These are phyloP conservation scores for Myrmecobius fasciatus DNA, from an alignment of 2,113 vertebrate genomes.

Conservation along the genomic window DNA sequence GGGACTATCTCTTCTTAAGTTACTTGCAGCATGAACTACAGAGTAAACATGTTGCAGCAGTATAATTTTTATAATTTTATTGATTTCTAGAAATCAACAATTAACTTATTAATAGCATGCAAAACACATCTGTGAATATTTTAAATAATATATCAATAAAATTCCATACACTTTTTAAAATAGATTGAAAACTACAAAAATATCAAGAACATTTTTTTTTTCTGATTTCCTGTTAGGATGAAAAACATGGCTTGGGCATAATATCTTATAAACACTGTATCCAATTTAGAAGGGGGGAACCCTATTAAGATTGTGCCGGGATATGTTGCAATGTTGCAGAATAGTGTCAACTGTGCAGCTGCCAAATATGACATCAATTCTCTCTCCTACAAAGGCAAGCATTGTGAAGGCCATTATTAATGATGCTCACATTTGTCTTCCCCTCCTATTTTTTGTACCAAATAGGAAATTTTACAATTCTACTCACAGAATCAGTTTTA, in stretches of 20 bases:
- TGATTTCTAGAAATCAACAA: conserved; percentile 63
- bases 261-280: conserved; percentile 77
- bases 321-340: conserved; percentile 78
- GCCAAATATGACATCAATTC: conserved; percentile 86
- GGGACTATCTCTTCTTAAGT: conserved; percentile 55
- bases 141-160: conserved; percentile 47
- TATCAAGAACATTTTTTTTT: conserved; percentile 12
- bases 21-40: conserved; percentile 69
- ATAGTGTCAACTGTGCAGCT: conserved; percentile 79
- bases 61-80: conserved; percentile 63
- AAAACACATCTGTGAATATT: conserved; percentile 33
- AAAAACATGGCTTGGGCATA: conserved; percentile 77
- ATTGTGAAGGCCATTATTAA: conserved; percentile 79
- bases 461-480: conserved; percentile 83
- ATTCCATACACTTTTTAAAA: conserved; percentile 37
- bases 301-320: conserved; percentile 80
- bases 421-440: conserved; percentile 73
- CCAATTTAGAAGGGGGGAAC: conserved; percentile 72
- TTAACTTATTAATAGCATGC: conserved; percentile 52
- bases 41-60: conserved; percentile 73
- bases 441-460: conserved; percentile 53
- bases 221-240: conserved; percentile 65
- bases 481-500: conserved; percentile 78
- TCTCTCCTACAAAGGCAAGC: conserved; percentile 73
- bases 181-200: conserved; percentile 21